Evolutionary conservation across 2,797 vertebrate species (phyloP), one percentile per base, ranked within the genome.

Genomic region (Amniataba percoides): DNA sequence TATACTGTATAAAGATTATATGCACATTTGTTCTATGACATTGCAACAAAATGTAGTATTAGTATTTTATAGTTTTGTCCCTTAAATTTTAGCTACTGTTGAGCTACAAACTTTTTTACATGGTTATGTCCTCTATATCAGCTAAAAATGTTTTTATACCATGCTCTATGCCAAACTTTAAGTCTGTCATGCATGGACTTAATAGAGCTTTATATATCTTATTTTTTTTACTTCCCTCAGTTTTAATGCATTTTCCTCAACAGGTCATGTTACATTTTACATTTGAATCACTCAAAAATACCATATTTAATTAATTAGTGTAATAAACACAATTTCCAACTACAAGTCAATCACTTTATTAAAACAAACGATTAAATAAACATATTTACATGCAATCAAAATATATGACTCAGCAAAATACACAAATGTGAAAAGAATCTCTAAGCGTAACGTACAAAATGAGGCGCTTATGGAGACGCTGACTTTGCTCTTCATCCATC

Each of bases 311-410:
- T 58, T 39, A 0, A 51, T 60, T 69, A 40, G 51, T 10, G 59
- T 27, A 21, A 53, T 27, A 18, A 66, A 59, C 48, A 73, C 45
- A 65, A 70, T 63, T 1, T 7, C 13, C 6, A 18, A 65, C 31
- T 2, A 10, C 12, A 82, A 76, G 77, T 74, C 74, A 84, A 31
- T 84, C 64, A 23, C 61, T 95, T 95, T 94, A 95, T 90, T 95
- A 89, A 92, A 93, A 93, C 82, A 80, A 93, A 87, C 71, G 81
- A 86, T 95, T 94, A 93, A 94, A 95, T 94, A 90, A 87, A 93
- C 81, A 83, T 95, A 95, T 95, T 94, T 95, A 95, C 94, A 95
- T 68, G 49, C 31, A 63, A 65, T 84, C 73, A 82, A 90, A 91
- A 89, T 75, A 68, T 23, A 72, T 5, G 67, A 80, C 52, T 77